Evolutionary conservation across 2,888 invertebrate species (phyloP).

Genomic region (Apodemia zela): DNA sequence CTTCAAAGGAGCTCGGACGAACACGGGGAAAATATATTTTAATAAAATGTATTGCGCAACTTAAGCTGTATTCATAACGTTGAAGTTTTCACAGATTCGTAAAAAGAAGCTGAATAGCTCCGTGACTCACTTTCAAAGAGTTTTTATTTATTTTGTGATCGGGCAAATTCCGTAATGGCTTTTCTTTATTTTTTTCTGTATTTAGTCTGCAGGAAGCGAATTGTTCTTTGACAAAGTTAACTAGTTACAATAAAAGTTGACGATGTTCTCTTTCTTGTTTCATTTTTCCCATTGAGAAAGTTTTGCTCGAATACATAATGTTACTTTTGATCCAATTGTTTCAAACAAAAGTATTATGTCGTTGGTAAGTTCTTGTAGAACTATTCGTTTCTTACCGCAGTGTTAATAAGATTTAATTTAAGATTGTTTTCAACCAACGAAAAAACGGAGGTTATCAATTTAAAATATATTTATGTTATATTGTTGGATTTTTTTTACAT

Average conservation of each 20-base stretch:
- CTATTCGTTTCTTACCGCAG: too few species aligned
- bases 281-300: constrained; percentile 1
- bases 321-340: neutral
- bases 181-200: constrained; percentile 4
- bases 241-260: constrained; percentile 16
- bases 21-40: neutral
- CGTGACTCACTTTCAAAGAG: neutral
- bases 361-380: too few species aligned
- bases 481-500: too few species aligned
- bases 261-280: constrained; percentile 2
- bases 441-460: too few species aligned
- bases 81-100: neutral
- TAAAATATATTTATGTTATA: too few species aligned
- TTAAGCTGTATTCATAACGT: neutral
- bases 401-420: too few species aligned
- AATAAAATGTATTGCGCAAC: neutral
- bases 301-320: constrained; percentile 1
- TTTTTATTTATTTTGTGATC: constrained; percentile 16
- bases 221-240: constrained; percentile 14
- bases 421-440: too few species aligned
- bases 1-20: too few species aligned
- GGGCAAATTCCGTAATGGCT: constrained; percentile 6
- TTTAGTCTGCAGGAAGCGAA: constrained; percentile 8
- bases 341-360: neutral
- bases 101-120: neutral